Percentiles rank a stretch among this genome's conserved stretches.
phyloP scores from a whole-genome alignment of 1,140 invertebrate species.

The Cydia strobilella region DNA sequence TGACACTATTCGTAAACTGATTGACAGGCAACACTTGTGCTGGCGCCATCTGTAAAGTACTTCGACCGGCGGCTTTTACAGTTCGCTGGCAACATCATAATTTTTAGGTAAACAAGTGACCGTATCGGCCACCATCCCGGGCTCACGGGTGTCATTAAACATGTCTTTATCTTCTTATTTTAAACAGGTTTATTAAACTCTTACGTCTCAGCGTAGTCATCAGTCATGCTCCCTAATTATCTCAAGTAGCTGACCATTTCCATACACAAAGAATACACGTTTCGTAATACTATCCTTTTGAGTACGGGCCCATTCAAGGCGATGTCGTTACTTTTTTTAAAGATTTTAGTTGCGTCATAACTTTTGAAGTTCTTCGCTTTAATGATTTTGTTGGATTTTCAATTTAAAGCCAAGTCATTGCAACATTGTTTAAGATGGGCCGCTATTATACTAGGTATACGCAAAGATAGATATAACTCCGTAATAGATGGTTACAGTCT shows the following conservation, averaged over 20 bases:
- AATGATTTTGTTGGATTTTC: background rate
- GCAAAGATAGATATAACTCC: too few relatives aligned
- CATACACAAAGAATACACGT: background rate
- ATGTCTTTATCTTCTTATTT: too few relatives aligned
- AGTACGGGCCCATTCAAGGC: background rate
- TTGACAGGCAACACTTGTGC: too few relatives aligned
- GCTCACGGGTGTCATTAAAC: too few relatives aligned
- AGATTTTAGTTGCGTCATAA: background rate
- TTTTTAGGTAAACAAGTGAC: too few relatives aligned
- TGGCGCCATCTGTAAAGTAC: too few relatives aligned
- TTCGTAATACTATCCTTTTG: background rate
- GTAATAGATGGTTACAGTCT: too few relatives aligned
- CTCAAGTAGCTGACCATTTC: background rate
- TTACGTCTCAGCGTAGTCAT: background rate
- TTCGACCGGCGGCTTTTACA: too few relatives aligned
- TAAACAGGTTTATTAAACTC: background rate
- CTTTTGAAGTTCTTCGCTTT: background rate
- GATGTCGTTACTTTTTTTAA: background rate
- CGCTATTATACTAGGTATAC: too few relatives aligned
- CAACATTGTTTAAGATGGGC: background rate
- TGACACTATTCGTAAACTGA: too few relatives aligned
- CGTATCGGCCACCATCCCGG: too few relatives aligned
- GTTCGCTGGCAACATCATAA: too few relatives aligned
- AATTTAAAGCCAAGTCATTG: background rate
- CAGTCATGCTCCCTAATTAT: constrained; percentile 13